Evolutionary conservation across 2,797 vertebrate genomes (phyloP).

Genomic region (Loriculus beryllinus): DNA sequence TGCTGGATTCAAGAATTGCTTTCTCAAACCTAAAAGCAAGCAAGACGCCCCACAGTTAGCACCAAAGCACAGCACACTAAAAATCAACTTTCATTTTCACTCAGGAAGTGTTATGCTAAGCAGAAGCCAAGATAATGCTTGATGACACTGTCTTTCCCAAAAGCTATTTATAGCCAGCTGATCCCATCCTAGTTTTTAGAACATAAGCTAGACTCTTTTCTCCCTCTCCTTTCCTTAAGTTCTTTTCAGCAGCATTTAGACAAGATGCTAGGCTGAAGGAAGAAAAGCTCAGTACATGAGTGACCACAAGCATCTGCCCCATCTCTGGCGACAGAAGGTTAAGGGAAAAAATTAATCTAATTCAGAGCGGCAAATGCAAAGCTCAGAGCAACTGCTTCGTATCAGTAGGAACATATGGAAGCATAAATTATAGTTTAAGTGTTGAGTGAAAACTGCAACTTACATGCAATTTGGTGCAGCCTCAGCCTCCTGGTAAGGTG

Average conservation of each 20-base stretch:
- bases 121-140: background rate
- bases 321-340: too few species aligned
- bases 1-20: constrained; percentile 73
- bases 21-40: constrained; percentile 78
- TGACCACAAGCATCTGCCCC: background rate
- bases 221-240: background rate
- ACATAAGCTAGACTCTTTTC: too few species aligned
- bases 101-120: background rate
- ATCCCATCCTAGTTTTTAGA: background rate
- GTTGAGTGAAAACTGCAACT: background rate
- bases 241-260: background rate
- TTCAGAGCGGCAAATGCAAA: background rate
- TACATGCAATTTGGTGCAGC: rapidly evolving
- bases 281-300: background rate
- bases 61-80: rapidly evolving
- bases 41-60: background rate
- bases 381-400: background rate
- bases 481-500: background rate
- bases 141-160: background rate
- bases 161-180: background rate
- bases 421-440: rapidly evolving
- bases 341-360: background rate
- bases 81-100: background rate
- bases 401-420: background rate
- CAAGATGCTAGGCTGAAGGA: background rate